A percentile compares a stretch with the other conserved stretches of the same genome.
Conservation (phyloP, 2,797 vertebrate species). For the Mycteria americana region DNA sequence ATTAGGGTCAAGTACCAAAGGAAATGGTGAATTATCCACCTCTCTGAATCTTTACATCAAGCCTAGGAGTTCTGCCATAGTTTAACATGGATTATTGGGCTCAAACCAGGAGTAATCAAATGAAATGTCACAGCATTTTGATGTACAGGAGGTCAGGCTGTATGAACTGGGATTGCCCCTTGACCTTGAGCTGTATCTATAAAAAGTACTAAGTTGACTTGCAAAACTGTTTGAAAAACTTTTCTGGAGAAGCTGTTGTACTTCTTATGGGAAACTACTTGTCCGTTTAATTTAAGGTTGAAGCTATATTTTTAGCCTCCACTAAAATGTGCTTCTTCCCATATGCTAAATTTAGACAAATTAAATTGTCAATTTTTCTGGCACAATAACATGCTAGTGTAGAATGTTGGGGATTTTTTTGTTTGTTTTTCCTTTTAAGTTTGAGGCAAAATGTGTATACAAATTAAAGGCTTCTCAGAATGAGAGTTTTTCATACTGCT, state of each 20-base stretch:
- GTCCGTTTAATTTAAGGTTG: not conserved
- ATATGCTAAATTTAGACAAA: conserved; percentile 13
- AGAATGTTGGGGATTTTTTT: not conserved
- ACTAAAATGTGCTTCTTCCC: not conserved
- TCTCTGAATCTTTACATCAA: not conserved
- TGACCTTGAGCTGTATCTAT: not conserved
- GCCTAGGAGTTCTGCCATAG: not conserved
- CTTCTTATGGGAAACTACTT: not conserved
- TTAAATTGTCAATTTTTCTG: conserved; percentile 12
- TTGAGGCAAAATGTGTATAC: not conserved
- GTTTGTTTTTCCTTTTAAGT: conserved; percentile 27
- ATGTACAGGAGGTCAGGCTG: not conserved
- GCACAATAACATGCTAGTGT: not conserved
- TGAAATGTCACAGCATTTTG: not conserved
- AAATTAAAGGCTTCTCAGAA: conserved; percentile 8
- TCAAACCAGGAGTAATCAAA: not conserved
- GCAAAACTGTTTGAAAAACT: not conserved
- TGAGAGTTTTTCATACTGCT: not conserved
- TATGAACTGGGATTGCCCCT: not conserved
- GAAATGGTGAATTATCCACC: not conserved
- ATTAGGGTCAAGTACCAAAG: not conserved
- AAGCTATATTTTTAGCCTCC: not conserved
- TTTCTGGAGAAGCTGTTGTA: not conserved
- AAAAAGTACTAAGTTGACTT: not conserved
- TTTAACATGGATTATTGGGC: not conserved